Base-by-base conservation (phyloP, 2,113 vertebrate species). In the Malurus cyaneus region DNA sequence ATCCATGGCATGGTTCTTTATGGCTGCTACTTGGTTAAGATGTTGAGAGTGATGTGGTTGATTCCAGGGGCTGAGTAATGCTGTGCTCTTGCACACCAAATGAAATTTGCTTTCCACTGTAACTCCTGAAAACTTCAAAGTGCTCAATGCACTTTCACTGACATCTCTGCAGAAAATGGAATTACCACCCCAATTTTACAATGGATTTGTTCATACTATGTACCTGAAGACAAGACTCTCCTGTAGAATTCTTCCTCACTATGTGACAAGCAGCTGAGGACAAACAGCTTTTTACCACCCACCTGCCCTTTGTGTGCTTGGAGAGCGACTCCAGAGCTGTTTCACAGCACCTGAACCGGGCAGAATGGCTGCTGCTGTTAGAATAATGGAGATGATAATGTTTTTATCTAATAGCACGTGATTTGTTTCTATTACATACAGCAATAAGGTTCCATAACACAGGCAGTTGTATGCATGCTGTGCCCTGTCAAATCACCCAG, bases 351-450 rank as follows among this genome's bases (percentile, higher is more conserved):
- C n/a, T 60, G 49, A 85, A 60, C 18, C 15, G 21, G 36, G 50
- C 20, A 87, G 60, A 95, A 73, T 32, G 41, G 59, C 54, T 76
- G 71, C 16, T 80, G 44, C 78, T 62, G 62, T 77, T 41, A n/a
- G 52, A 88, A 54, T 80, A 82, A 88, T 4, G 6, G 44, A 79
- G 28, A 61, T 50, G 5, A 69, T 28, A 69, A 78, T 1, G 2
- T 41, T 86, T 80, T 47, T 70, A 88, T 59, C 42, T 83, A 80
- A 77, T 12, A 90, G 47, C 56, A 85, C 44, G 86, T 83, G 39
- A 88, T 86, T 82, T 86, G 17, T 80, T 94, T 60, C 47, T 66
- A 20, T 47, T 73, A 18, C 36, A 31, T 52, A 62, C 26, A 73
- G 46, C 19, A 77, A 73, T 82, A 86, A 60, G 5, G 4, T 82